Evolutionary conservation across 2,113 vertebrate species (phyloP).

Genomic region (Sorex fumeus): DNA sequence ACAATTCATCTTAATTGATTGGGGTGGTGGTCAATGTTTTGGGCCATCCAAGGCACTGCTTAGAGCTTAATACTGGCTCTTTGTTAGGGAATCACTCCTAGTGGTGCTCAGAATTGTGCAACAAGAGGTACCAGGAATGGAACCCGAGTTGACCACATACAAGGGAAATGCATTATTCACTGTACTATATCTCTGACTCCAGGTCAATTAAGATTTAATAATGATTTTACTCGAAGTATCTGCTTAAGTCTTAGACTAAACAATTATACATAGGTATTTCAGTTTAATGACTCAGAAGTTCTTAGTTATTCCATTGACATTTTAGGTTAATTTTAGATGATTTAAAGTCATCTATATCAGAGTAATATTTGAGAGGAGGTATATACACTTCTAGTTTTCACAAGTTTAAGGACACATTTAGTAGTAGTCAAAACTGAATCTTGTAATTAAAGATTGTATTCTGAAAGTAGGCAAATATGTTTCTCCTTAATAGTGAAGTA

Average conservation of each 20-base stretch:
- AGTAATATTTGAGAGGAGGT: background rate
- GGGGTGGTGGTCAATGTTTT: no score
- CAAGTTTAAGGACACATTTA: background rate
- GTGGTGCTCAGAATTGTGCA: no score
- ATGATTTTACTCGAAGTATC: background rate
- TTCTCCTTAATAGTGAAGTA: background rate
- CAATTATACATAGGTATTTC: background rate
- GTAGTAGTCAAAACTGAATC: conserved; percentile 16
- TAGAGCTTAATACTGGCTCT: no score
- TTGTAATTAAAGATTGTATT: background rate
- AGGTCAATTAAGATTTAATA: background rate
- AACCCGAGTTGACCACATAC: no score
- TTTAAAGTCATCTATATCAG: background rate
- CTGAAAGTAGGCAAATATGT: background rate
- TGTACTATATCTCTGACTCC: no score
- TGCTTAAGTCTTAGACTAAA: background rate
- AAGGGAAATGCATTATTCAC: no score
- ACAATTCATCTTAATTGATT: no score
- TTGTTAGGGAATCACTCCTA: no score
- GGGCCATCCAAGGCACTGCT: no score
- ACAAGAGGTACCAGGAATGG: no score
- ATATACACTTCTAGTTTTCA: background rate
- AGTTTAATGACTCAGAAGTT: background rate
- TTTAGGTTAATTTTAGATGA: conserved; percentile 20
- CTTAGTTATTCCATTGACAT: background rate